Evolutionary conservation across 2,888 invertebrate genomes (phyloP), one percentile per base, ranked within the genome.

Genomic region (Podotricha telesiphe): DNA sequence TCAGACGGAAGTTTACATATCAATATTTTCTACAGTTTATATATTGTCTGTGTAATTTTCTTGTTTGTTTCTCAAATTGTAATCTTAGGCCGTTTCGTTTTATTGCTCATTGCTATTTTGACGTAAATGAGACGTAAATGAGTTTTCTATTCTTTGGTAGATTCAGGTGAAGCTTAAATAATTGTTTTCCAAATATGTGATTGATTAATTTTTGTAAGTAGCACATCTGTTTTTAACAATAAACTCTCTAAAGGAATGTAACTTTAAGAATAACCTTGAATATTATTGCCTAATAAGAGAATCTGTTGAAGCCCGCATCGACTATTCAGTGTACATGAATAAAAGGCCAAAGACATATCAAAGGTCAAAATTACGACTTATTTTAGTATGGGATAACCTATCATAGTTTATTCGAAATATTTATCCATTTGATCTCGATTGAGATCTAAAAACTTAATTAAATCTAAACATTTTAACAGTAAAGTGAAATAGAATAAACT

Each of bases 1-100:
- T 75, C 75, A 75, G 75, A 75, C 75, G 58, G 73, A 67, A 63
- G 72, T 75, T 73, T 73, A 74, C 72, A 73, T 70, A 73, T 48
- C 68, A 70, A 73, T 68, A 68, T 73, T 73, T 68, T 53, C 58
- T 68, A 70, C 64, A 70, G 70, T 59, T 67, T 61, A 59, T 50
- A 48, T 67, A 45, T 22, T 55, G 72, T 70, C 65, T 67, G 68
- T 58, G 17, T 45, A 42, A 69, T 48, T 47, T 45, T 28, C 34
- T 50, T 69, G 42, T 42, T 68, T 28, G 42, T 17, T 42, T 55
- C 13, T 34, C 13, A 17, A 34, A 10, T 17, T 51, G 4, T 1
- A 4, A 6, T 11, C n/a, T 19, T 17, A 42, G 13, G 42, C 42
- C 8, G 11, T 55, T 5, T 34, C 11, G 1, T 1, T n/a, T 34